Base-by-base conservation (phyloP, 2,888 invertebrate species). In the Heliconius cydno region DNA sequence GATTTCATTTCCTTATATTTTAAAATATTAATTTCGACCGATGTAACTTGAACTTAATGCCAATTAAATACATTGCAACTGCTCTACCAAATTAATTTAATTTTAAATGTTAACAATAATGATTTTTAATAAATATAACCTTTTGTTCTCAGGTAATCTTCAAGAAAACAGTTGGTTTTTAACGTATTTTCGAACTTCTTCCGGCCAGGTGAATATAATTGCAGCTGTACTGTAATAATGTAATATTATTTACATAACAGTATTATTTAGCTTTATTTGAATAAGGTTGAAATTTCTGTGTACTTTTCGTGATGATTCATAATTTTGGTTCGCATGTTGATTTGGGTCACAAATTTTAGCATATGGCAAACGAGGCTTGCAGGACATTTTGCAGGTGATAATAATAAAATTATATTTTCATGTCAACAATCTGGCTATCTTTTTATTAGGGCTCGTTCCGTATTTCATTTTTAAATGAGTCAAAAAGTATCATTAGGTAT, bases 151-250 rank as follows among this genome's bases (percentile, higher is more conserved):
- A 65, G 75, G 63, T 75, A 65, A 73, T 41, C 28, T 38, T 81
- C 34, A 79, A 79, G 68, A 70, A 72, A 78, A 75, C 79, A 67
- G 71, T 67, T 80, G 80, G 72, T 57, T 73, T 77, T 77, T 77
- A 79, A 79, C 75, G 79, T 80, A 74, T 73, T 78, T 76, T 80
- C 63, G 67, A 78, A 67, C 80, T 60, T 65, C 82, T 83, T 82
- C 82, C 83, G 80, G 82, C 70, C 83, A 83, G 83, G 80, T 83
- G 82, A 78, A 77, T 34, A 60, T 38, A 57, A 63, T 41, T 80
- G 76, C 78, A 73, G 72, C 78, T 81, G 72, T 73, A 41, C 30
- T 28, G 30, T 60, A n/a, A 68, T 46, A 75, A 19, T 46, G 28
- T 65, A 63, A 60, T 57, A 65, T 38, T 30, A 13, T 10, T 63